Evolutionary conservation across 2,888 invertebrate genomes (phyloP).

Genomic region (Keiferia lycopersicella): DNA sequence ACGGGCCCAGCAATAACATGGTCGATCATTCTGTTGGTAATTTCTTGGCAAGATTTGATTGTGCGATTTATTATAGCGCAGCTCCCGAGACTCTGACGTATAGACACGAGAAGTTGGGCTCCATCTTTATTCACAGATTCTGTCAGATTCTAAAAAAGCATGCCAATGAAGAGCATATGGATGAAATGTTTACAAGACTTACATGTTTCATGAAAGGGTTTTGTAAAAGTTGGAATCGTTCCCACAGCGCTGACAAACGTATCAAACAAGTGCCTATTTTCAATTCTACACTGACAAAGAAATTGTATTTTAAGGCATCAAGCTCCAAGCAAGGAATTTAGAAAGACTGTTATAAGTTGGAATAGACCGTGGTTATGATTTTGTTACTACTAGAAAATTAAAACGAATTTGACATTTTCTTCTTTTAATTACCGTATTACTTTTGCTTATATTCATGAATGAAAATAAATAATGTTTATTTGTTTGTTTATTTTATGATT

Average conservation of each 20-base stretch:
- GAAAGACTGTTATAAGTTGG: too few relatives aligned
- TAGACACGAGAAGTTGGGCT: slow-evolving; percentile 58
- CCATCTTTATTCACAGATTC: slow-evolving; percentile 69
- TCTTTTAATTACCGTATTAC: too few relatives aligned
- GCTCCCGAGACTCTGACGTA: slow-evolving; percentile 69
- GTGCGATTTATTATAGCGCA: slow-evolving; percentile 70
- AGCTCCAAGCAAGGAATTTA: too few relatives aligned
- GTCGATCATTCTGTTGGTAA: slow-evolving; percentile 46
- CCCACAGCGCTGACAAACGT: background rate
- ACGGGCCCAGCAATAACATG: slow-evolving; percentile 48
- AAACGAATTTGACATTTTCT: too few relatives aligned
- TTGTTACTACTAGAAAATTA: too few relatives aligned
- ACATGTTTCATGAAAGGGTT: slow-evolving; percentile 52
- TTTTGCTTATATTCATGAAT: too few relatives aligned
- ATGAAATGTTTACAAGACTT: slow-evolving; percentile 66
- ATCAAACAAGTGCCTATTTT: slow-evolving; percentile 61
- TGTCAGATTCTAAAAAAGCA: slow-evolving; percentile 52
- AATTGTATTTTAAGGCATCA: slow-evolving; percentile 31
- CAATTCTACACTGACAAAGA: slow-evolving; percentile 61
- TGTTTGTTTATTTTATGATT: too few relatives aligned
- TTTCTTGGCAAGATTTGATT: slow-evolving; percentile 47
- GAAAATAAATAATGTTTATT: too few relatives aligned
- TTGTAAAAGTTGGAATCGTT: slow-evolving; percentile 44
- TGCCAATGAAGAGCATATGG: slow-evolving; percentile 54
- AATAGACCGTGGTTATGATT: too few relatives aligned